A percentile compares a stretch with the other conserved stretches of the same genome.
Evolutionary conservation across 1,140 invertebrate species (phyloP).

Genomic region (Anastrepha obliqua): DNA sequence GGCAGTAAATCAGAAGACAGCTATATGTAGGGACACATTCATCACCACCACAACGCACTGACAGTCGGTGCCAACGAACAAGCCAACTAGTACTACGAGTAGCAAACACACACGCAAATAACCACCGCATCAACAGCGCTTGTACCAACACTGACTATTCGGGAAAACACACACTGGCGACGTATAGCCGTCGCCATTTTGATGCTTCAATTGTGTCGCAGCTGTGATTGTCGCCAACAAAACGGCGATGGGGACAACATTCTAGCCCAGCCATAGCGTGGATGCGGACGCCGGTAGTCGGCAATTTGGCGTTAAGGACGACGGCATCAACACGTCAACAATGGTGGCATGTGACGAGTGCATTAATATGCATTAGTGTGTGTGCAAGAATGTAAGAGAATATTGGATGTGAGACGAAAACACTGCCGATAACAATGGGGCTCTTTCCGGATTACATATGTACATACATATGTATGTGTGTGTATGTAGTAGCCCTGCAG

Average conservation of each 20-base stretch:
- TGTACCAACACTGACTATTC: no score
- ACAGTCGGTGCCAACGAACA: no score
- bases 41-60: no score
- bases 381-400: not conserved
- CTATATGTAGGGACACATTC: no score
- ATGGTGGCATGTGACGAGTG: not conserved
- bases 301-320: slow-evolving; percentile 20
- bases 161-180: slow-evolving; percentile 60
- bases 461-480: not conserved
- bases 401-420: not conserved
- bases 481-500: not conserved
- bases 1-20: no score
- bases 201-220: slow-evolving; percentile 59
- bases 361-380: not conserved
- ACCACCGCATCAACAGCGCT: no score
- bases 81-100: no score
- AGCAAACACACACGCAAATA: no score
- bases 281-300: slow-evolving; percentile 15
- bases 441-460: not conserved
- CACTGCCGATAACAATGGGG: no score
- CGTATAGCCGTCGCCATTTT: slow-evolving; percentile 72
- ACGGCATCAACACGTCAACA: not conserved
- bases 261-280: not conserved
- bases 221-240: slow-evolving; percentile 49
- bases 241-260: not conserved